Percentiles rank a stretch among this genome's conserved stretches.
Evolutionary conservation across 2,888 invertebrate species (phyloP).

Genomic region (Epinotia nisella): DNA sequence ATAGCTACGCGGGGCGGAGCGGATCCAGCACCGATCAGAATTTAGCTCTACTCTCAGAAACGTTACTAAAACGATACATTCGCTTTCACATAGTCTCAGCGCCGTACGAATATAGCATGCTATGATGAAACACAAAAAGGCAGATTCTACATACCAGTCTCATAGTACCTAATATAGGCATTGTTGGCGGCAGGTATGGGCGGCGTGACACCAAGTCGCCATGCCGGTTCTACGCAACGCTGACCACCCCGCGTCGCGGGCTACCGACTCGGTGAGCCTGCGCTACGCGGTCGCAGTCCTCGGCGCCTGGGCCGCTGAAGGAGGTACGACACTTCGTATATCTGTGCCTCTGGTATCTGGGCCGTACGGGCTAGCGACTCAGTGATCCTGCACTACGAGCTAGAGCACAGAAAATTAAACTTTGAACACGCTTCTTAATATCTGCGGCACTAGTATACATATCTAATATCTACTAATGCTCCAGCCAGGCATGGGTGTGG

Average conservation of each 20-base stretch:
- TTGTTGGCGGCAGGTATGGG: slow-evolving; percentile 56
- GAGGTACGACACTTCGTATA: slow-evolving; percentile 56
- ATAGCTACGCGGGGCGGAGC: too few species aligned
- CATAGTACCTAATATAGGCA: too few species aligned
- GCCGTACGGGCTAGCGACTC: neutral
- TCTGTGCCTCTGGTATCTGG: neutral
- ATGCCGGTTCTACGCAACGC: slow-evolving; percentile 77
- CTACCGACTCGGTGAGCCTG: slow-evolving; percentile 65
- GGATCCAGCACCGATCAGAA: too few species aligned
- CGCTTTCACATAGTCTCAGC: neutral
- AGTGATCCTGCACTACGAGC: too few species aligned
- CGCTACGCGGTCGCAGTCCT: slow-evolving; percentile 75
- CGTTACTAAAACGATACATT: too few species aligned
- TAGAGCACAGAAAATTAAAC: too few species aligned
- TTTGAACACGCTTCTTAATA: too few species aligned
- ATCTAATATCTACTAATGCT: too few species aligned
- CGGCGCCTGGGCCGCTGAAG: slow-evolving; percentile 74
- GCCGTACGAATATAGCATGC: neutral
- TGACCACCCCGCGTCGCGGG: slow-evolving; percentile 67
- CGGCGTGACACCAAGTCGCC: slow-evolving; percentile 45
- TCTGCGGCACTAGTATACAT: too few species aligned
- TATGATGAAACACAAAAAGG: neutral
- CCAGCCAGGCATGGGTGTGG: too few species aligned
- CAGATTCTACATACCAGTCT: neutral
- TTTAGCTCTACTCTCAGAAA: too few species aligned